phyloP scores from a whole-genome alignment of 2,113 vertebrate species.

The Tylochromis polylepis region DNA sequence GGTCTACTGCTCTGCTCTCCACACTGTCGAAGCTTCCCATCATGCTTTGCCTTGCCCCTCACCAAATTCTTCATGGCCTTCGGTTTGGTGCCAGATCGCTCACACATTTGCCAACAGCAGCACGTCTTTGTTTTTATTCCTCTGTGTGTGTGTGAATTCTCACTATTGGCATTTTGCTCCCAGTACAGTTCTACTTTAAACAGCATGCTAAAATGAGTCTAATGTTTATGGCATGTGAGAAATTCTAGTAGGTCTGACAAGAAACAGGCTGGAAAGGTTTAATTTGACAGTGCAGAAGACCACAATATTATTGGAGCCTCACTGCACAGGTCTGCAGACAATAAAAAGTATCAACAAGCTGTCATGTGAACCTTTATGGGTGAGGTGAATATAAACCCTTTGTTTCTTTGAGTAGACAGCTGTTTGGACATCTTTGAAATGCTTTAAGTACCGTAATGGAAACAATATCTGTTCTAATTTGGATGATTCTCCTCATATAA shows the following conservation, averaged over 20 bases:
- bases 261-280: not conserved
- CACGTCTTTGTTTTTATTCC: not conserved
- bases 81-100: constrained; percentile 48
- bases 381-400: constrained; percentile 15
- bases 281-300: constrained; percentile 36
- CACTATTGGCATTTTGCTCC: constrained; percentile 24
- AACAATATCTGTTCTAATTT: constrained; percentile 16
- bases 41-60: constrained; percentile 56
- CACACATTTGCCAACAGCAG: constrained; percentile 60
- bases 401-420: constrained; percentile 19
- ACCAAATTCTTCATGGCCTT: constrained; percentile 59
- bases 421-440: constrained; percentile 40
- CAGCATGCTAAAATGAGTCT: not conserved
- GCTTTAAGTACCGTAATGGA: constrained; percentile 9
- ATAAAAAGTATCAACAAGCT: constrained; percentile 39
- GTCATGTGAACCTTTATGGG: constrained; percentile 34
- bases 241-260: not conserved
- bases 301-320: not conserved
- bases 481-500: constrained; percentile 10
- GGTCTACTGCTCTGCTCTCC: constrained; percentile 47
- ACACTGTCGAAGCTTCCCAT: constrained; percentile 59
- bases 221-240: not conserved
- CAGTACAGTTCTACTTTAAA: constrained; percentile 15
- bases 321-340: constrained; percentile 10
- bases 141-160: not conserved